A percentile compares a stretch with the other conserved stretches of the same genome.
These are phyloP conservation scores for Lymantria dispar DNA, from an alignment of 2,888 invertebrate genomes.

Conservation along the genomic window DNA sequence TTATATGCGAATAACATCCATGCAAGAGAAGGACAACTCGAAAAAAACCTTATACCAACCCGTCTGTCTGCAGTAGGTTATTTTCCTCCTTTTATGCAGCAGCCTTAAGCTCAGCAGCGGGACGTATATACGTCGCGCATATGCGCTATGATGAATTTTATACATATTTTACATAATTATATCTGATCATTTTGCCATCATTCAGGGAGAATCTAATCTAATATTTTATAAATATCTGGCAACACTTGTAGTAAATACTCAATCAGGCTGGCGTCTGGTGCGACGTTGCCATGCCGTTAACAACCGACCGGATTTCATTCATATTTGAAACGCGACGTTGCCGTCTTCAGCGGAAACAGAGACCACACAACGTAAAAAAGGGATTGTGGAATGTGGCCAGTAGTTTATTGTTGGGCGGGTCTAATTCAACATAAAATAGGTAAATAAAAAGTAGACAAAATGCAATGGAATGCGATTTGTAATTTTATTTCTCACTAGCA, in stretches of 20 bases:
- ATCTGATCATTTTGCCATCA: background rate
- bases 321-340: conserved; percentile 81
- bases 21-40: no score
- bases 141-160: no score
- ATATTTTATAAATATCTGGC: conserved; percentile 16
- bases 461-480: conserved; percentile 70
- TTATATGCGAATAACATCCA: no score
- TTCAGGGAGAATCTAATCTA: conserved; percentile 18
- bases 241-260: conserved; percentile 67
- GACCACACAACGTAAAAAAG: conserved; percentile 81
- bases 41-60: no score
- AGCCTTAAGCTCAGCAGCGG: no score
- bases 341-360: conserved; percentile 81
- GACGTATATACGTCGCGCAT: no score
- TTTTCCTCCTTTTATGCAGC: no score
- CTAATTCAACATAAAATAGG: conserved; percentile 49
- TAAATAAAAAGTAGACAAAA: conserved; percentile 68
- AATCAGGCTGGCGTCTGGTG: conserved; percentile 77
- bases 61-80: no score
- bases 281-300: conserved; percentile 76
- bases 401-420: conserved; percentile 74
- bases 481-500: conserved; percentile 37
- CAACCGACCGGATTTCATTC: conserved; percentile 80
- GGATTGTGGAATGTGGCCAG: conserved; percentile 78
- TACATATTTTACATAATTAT: no score